These are phyloP conservation scores for Lymantria monacha DNA, from an alignment of 2,888 invertebrate genomes.

Conservation along the genomic window DNA sequence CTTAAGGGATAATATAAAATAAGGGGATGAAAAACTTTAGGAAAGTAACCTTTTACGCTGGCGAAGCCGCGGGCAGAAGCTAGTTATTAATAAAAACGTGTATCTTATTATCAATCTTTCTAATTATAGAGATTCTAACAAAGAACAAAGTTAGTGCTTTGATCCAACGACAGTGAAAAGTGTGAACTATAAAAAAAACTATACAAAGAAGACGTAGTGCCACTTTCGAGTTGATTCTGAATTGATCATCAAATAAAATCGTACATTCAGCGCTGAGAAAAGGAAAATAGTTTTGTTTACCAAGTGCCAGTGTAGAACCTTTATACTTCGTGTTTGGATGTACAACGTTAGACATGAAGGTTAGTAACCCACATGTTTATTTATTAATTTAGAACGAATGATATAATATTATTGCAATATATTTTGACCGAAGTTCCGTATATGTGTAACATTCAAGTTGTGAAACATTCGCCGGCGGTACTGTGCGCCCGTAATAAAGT, in stretches of 20 bases:
- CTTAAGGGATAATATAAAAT: too few relatives aligned
- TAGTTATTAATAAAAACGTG: too few relatives aligned
- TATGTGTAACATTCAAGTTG: slow-evolving; percentile 7
- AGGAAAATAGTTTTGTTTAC: slow-evolving; percentile 19
- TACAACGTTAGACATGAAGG: slow-evolving; percentile 64
- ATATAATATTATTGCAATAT: slow-evolving; percentile 8
- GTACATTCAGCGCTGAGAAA: slow-evolving; percentile 4
- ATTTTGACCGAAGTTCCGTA: slow-evolving; percentile 4
- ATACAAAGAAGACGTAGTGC: slow-evolving; percentile 28
- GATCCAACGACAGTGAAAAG: slow-evolving; percentile 44
- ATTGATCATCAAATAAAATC: slow-evolving; percentile 6
- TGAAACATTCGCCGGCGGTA: slow-evolving; percentile 1
- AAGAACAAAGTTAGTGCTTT: slow-evolving; percentile 47
- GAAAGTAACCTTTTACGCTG: too few relatives aligned
- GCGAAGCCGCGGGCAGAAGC: too few relatives aligned
- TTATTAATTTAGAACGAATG: slow-evolving; percentile 8
- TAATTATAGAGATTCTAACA: slow-evolving; percentile 33
- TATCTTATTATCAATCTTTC: slow-evolving; percentile 16
- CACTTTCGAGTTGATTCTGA: slow-evolving; percentile 34
- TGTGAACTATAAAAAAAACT: slow-evolving; percentile 33
- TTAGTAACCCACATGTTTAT: slow-evolving; percentile 41
- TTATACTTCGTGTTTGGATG: slow-evolving; percentile 31
- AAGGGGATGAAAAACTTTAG: too few relatives aligned
- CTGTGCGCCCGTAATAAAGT: slow-evolving; percentile 1
- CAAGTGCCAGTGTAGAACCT: slow-evolving; percentile 25